phyloP scores from a whole-genome alignment of 1,140 invertebrate genomes.

The Magallana angulata region DNA sequence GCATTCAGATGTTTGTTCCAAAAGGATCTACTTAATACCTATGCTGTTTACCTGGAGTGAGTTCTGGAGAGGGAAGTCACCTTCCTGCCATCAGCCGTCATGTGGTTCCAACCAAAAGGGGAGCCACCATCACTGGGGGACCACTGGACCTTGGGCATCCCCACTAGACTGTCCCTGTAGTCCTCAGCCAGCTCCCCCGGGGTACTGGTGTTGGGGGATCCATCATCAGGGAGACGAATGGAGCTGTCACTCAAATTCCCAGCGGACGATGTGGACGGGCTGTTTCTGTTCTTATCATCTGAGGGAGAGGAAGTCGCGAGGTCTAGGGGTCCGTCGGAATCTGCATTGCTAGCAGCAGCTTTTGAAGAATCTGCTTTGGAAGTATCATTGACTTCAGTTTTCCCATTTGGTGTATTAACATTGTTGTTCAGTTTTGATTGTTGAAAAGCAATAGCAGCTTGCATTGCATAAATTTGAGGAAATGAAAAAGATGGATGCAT shows the following conservation, averaged over 20 bases:
- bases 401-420: neutral
- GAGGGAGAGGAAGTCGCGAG: neutral
- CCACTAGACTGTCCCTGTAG: constrained; percentile 60
- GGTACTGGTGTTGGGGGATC: neutral
- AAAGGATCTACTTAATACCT: too few relatives aligned
- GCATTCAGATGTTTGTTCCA: too few relatives aligned
- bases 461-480: constrained; percentile 7
- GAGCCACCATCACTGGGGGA: constrained; percentile 37
- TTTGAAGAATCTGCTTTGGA: neutral
- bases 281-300: neutral
- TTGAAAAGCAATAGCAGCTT: constrained; percentile 25
- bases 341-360: neutral
- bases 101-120: constrained; percentile 35
- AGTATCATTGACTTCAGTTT: neutral
- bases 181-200: neutral
- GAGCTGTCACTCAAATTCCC: constrained; percentile 8
- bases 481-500: constrained; percentile 26
- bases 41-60: constrained; percentile 72
- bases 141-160: constrained; percentile 69
- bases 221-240: neutral
- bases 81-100: constrained; percentile 70
- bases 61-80: constrained; percentile 77
- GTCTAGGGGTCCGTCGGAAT: neutral
- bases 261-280: neutral
- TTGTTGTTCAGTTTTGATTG: constrained; percentile 31